phyloP scores from a whole-genome alignment of 2,797 vertebrate genomes.

The Enteromius unitaeniatus region DNA sequence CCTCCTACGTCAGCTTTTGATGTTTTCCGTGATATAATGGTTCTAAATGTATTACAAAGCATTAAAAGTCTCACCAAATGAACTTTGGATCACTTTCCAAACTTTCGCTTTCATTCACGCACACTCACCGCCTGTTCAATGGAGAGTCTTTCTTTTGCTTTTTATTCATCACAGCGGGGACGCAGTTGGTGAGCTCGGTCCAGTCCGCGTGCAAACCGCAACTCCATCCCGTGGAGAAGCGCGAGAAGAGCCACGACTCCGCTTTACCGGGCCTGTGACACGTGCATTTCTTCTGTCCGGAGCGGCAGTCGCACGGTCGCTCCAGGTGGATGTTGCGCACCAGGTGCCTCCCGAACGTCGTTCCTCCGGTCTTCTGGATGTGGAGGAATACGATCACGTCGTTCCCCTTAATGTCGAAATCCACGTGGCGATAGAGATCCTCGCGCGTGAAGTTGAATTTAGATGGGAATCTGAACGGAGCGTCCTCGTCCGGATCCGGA shows the following conservation, averaged over 20 bases:
- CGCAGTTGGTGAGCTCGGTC: conserved; percentile 95
- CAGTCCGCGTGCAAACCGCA: conserved; percentile 96
- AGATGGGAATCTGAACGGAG: conserved; percentile 74
- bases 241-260: conserved; percentile 95
- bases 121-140: conserved; percentile 77
- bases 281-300: conserved; percentile 92
- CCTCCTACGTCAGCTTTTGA: too few relatives aligned
- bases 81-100: not conserved
- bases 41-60: not conserved
- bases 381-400: conserved; percentile 95
- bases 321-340: conserved; percentile 94
- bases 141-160: conserved; percentile 76
- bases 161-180: conserved; percentile 89
- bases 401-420: conserved; percentile 88
- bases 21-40: not conserved
- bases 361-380: conserved; percentile 96
- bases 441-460: conserved; percentile 85
- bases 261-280: conserved; percentile 90
- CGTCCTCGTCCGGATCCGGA: conserved; percentile 74
- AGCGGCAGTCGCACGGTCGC: conserved; percentile 88
- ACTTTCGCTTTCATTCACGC: not conserved
- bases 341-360: conserved; percentile 93
- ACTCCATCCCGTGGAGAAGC: conserved; percentile 96
- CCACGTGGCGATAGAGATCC: conserved; percentile 85
- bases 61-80: not conserved